These are phyloP conservation scores for Stenolophus ochropezus DNA, from an alignment of 2,888 invertebrate species.

Conservation along the genomic window DNA sequence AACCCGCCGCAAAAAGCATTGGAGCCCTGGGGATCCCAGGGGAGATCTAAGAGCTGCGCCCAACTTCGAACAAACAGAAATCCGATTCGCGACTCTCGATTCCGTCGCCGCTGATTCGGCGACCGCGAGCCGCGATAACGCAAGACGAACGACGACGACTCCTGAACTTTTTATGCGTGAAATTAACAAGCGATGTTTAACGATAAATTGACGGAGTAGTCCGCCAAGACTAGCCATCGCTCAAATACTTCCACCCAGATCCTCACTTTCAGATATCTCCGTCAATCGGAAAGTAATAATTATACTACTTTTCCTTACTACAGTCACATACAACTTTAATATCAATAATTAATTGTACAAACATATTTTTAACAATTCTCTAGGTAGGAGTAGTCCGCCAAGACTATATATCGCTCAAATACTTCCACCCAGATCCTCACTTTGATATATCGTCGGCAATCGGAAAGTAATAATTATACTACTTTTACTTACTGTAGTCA, in stretches of 20 bases:
- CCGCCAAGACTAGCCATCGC: not conserved
- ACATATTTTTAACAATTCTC: too few species aligned
- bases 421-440: not conserved
- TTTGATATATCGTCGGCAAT: too few species aligned
- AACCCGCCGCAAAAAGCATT: conserved; percentile 52
- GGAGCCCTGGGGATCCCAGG: conserved; percentile 34
- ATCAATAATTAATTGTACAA: too few species aligned
- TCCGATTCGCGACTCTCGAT: conserved; percentile 32
- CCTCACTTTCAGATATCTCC: not conserved
- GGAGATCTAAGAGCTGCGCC: conserved; percentile 39
- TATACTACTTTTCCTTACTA: too few species aligned
- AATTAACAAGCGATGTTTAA: conserved; percentile 37
- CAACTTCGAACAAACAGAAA: conserved; percentile 56
- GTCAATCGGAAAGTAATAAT: too few species aligned
- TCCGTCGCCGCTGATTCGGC: not conserved
- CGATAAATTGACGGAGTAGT: not conserved
- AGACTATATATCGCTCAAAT: not conserved
- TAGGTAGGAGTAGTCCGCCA: not conserved
- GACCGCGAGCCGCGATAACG: conserved; percentile 44
- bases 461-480: too few species aligned
- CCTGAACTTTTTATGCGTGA: conserved; percentile 38
- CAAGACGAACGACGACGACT: conserved; percentile 45
- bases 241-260: not conserved
- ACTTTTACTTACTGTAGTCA: too few species aligned
- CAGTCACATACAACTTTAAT: too few species aligned